Percentiles rank a stretch among this genome's conserved stretches.
phyloP scores from a whole-genome alignment of 2,888 invertebrate species.

The Meliscaeva auricollis region DNA sequence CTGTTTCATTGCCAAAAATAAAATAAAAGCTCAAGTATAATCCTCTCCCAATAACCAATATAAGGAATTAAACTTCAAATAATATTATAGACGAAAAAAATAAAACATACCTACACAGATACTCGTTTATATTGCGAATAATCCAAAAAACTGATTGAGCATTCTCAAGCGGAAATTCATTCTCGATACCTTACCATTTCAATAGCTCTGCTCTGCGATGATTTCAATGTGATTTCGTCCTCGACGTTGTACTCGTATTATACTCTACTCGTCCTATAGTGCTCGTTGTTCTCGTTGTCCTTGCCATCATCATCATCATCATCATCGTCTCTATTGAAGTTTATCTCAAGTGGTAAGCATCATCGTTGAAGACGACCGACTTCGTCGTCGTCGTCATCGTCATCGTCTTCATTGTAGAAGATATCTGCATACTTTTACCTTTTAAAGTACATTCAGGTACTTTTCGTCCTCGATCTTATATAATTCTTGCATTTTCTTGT shows the following conservation, averaged over 20 bases:
- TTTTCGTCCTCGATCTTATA: constrained; percentile 26
- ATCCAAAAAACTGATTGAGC: constrained; percentile 63
- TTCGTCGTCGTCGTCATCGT: constrained; percentile 10
- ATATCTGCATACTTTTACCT: constrained; percentile 66
- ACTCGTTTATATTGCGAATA: constrained; percentile 10
- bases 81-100: constrained; percentile 14
- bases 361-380: constrained; percentile 12
- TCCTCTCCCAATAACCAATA: constrained; percentile 42
- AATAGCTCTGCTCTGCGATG: constrained; percentile 67
- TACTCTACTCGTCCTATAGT: too few relatives aligned
- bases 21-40: constrained; percentile 45
- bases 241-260: background rate
- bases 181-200: constrained; percentile 60
- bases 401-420: constrained; percentile 1
- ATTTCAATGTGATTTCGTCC: constrained; percentile 58
- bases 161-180: constrained; percentile 73
- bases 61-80: constrained; percentile 53
- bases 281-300: background rate
- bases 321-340: constrained; percentile 50
- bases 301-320: constrained; percentile 36
- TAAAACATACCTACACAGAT: background rate
- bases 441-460: constrained; percentile 43
- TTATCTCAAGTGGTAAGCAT: constrained; percentile 57
- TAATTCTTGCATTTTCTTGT: constrained; percentile 26
- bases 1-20: constrained; percentile 49